Percentiles rank a stretch among this genome's conserved stretches.
Conservation (phyloP, 92 coral and sea anemone genomes). For the Umimayanthus chanpuru region DNA sequence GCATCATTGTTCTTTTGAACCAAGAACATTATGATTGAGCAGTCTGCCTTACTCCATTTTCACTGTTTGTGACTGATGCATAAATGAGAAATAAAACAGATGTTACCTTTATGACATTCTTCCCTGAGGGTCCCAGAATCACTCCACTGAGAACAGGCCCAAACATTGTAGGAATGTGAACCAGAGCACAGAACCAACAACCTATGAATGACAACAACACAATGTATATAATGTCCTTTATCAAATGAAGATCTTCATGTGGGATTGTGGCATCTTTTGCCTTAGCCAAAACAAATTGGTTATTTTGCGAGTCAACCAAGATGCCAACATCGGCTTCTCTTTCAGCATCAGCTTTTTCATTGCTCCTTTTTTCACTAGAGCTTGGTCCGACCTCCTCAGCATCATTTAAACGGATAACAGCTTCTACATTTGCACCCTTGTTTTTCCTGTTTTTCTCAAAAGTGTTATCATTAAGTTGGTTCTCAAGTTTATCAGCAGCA, state of each 20-base stretch:
- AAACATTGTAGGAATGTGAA: conserved; percentile 94
- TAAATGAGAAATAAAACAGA: background rate
- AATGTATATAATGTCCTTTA: conserved; percentile 84
- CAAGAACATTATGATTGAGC: too few relatives aligned
- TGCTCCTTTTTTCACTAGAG: conserved; percentile 6
- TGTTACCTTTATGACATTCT: conserved; percentile 87
- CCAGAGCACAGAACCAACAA: conserved; percentile 73
- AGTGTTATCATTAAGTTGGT: conserved; percentile 78
- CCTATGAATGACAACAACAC: conserved; percentile 78
- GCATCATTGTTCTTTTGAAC: too few relatives aligned
- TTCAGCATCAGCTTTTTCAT: conserved; percentile 25
- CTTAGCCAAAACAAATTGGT: conserved; percentile 93
- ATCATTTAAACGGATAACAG: conserved; percentile 80
- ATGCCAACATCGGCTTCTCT: conserved; percentile 78
- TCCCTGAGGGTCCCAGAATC: conserved; percentile 93
- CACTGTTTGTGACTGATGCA: too few relatives aligned
- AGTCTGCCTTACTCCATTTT: too few relatives aligned
- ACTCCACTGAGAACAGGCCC: conserved; percentile 96
- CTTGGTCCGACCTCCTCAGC: conserved; percentile 58
- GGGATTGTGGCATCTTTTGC: conserved; percentile 96
- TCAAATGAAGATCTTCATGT: conserved; percentile 93
- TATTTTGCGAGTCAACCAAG: conserved; percentile 88
- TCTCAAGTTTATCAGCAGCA: conserved; percentile 94
- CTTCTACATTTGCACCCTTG: conserved; percentile 92
- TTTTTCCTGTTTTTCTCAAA: conserved; percentile 77